phyloP scores from a whole-genome alignment of 37 sponge, comb jelly and placozoan genomes.

The Theonella swinhoei region DNA sequence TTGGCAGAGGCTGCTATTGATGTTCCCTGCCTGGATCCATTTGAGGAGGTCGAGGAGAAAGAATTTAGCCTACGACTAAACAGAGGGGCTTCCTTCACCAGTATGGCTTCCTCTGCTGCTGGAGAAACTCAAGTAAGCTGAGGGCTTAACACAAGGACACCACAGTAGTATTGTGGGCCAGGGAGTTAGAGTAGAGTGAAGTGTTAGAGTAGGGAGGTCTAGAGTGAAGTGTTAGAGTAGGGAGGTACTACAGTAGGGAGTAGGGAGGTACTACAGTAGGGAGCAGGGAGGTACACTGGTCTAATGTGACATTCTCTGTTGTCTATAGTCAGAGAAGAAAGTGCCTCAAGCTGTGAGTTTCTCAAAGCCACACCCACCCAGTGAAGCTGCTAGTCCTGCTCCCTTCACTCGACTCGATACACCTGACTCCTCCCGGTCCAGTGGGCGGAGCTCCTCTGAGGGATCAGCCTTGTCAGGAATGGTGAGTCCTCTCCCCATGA shows the following conservation, averaged over 20 bases:
- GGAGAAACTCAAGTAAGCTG: background rate
- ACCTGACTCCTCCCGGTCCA: background rate
- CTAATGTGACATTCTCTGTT: background rate
- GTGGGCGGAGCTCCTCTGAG: background rate
- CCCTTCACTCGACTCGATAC: background rate
- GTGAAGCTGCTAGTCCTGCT: background rate
- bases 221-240: too few relatives aligned
- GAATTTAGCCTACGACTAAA: background rate
- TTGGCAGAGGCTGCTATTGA: background rate
- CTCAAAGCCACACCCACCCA: too few relatives aligned
- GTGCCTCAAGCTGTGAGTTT: background rate
- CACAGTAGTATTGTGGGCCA: too few relatives aligned
- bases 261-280: too few relatives aligned
- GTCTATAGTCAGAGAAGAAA: background rate
- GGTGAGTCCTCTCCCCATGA: background rate
- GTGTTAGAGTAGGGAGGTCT: too few relatives aligned
- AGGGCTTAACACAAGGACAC: background rate
- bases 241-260: too few relatives aligned
- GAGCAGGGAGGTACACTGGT: too few relatives aligned
- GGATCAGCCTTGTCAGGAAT: slow-evolving; percentile 13
- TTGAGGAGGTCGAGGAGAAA: slow-evolving; percentile 7
- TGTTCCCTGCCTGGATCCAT: background rate
- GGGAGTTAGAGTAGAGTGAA: too few relatives aligned
- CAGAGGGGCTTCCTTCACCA: background rate
- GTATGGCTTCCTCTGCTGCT: background rate